Conservation (phyloP, 1,140 invertebrate genomes). For the Drosophila kurseongensis region DNA sequence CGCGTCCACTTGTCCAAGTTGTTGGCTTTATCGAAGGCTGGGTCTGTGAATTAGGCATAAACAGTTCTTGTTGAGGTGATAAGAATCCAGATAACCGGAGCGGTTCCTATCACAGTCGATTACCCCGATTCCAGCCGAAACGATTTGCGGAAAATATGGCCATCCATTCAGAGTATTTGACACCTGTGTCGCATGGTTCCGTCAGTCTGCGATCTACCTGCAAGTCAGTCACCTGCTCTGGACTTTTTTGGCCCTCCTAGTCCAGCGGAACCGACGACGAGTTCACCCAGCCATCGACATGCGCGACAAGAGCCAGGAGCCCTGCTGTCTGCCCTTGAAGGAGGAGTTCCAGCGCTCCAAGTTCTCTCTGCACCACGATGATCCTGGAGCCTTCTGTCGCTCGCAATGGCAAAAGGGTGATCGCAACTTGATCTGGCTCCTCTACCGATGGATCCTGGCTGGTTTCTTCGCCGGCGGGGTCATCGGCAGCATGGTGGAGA, state of each 20-base stretch:
- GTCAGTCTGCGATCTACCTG: constrained; percentile 62
- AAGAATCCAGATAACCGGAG: constrained; percentile 54
- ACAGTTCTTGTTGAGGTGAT: constrained; percentile 48
- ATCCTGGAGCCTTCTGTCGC: constrained; percentile 65
- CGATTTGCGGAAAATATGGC: constrained; percentile 60
- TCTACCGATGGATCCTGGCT: constrained; percentile 70
- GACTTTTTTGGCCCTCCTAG: constrained; percentile 28
- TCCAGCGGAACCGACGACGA: constrained; percentile 29
- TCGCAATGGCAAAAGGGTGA: constrained; percentile 70
- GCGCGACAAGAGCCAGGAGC: constrained; percentile 48
- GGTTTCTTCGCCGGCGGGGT: constrained; percentile 81
- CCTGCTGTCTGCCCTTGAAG: constrained; percentile 85
- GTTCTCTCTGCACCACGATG: constrained; percentile 59
- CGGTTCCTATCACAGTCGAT: constrained; percentile 38
- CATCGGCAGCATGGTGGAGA: constrained; percentile 85
- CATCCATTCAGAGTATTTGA: constrained; percentile 24
- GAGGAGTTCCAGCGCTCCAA: constrained; percentile 62
- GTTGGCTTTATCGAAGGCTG: constrained; percentile 27
- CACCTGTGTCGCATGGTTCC: constrained; percentile 21
- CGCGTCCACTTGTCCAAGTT: constrained; percentile 15
- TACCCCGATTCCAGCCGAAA: constrained; percentile 31
- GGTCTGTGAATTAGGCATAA: constrained; percentile 23
- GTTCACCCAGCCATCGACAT: constrained; percentile 42
- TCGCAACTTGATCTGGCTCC: constrained; percentile 55
- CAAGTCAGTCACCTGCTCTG: constrained; percentile 43